phyloP scores from a whole-genome alignment of 2,888 invertebrate genomes.

The Coenonympha arcania region DNA sequence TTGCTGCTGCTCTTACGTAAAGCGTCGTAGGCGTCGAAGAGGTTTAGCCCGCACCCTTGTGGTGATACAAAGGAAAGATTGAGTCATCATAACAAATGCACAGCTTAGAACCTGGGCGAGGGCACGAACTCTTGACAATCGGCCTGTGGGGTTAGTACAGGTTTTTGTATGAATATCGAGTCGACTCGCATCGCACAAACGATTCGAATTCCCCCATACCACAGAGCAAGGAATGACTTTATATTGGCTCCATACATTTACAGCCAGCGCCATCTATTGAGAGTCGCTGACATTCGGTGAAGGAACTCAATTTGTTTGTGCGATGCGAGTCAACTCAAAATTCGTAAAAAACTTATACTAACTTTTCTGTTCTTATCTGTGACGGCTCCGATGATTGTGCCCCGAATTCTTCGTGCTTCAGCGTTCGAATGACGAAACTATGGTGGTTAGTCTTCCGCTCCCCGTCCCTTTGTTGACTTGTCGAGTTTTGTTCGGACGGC shows the following conservation, averaged over 20 bases:
- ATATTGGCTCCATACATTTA: too few relatives aligned
- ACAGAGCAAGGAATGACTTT: too few relatives aligned
- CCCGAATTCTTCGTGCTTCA: conserved; percentile 60
- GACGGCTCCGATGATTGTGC: conserved; percentile 66
- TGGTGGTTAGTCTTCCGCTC: conserved; percentile 59
- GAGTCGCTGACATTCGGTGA: too few relatives aligned
- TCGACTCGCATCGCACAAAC: too few relatives aligned
- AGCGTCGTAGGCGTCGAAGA: conserved; percentile 46
- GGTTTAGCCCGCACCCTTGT: conserved; percentile 46
- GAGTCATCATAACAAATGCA: conserved; percentile 74
- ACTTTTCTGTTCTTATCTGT: conserved; percentile 70
- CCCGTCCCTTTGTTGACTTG: conserved; percentile 64
- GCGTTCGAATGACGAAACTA: conserved; percentile 58
- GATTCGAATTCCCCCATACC: too few relatives aligned
- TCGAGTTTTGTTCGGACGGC: conserved; percentile 58
- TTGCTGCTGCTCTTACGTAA: conserved; percentile 65
- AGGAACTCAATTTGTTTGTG: too few relatives aligned
- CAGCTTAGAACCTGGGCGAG: conserved; percentile 50
- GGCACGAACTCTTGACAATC: conserved; percentile 62
- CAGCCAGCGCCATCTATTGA: too few relatives aligned
- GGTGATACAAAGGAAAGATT: conserved; percentile 65
- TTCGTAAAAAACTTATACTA: too few relatives aligned
- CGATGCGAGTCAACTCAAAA: too few relatives aligned
- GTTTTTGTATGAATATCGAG: too few relatives aligned
- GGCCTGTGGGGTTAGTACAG: too few relatives aligned